phyloP scores from a whole-genome alignment of 1,140 invertebrate genomes.

The Caenorhabditis elegans region WBcel235 BX284602.5:4192001-4192500 shows the following conservation, averaged over 20 bases:
- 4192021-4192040: background rate
- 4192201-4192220: too few species aligned
- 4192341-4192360: background rate
- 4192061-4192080: background rate
- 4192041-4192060: background rate
- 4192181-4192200: background rate
- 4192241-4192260: too few species aligned
- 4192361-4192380: background rate
- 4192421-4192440: too few species aligned
- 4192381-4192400: background rate
- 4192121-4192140: background rate
- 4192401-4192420: background rate
- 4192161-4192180: constrained; percentile 8
- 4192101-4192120: constrained; percentile 1
- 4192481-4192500: background rate
- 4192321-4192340: background rate
- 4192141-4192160: background rate
- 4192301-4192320: background rate
- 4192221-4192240: too few species aligned
- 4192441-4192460: too few species aligned
- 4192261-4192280: too few species aligned
- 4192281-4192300: background rate
- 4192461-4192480: background rate
- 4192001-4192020: background rate
- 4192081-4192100: constrained; percentile 7